Base-by-base conservation (phyloP, 2,797 vertebrate genomes). In the Alcedo atthis region DNA sequence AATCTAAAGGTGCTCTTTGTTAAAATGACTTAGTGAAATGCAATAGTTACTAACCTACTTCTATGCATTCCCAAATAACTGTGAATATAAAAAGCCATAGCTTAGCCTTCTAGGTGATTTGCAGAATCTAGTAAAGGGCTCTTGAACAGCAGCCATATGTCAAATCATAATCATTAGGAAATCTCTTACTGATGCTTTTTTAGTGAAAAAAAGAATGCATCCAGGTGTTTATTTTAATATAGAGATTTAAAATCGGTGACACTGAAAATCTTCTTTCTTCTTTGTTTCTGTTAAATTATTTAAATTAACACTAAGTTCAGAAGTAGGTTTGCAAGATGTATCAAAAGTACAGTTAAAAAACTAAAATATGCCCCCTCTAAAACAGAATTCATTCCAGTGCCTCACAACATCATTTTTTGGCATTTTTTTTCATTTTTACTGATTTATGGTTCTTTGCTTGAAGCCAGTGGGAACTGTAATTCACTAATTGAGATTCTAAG, bases 401-500 rank as follows among this genome's bases (percentile, higher is more conserved):
- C 79, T 86, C 54, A 71, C 28, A 62, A 25, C 14, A 49, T n/a
- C 0, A 22, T 67, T 66, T 63, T 42, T 71, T 40, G 37, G 37
- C 37, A 12, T 40, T 80, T 62, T 24, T 17, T 10, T 11, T 6
- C 22, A 33, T 45, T 71, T 92, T 81, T 14, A n/a, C 9, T 82
- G 76, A 59, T 69, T 73, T 51, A 63, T 57, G 54, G 26, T 75
- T 58, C 32, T 83, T 63, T 84, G 55, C 85, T 88, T 81, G 66
- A 83, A 94, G 69, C 63, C 79, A 93, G 11, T 0, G 0, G 24
- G 40, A 94, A 43, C 40, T 9, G 8, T 79, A 89, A 94, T 92
- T 85, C 69, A 32, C 54, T 92, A 85, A 87, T 94, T 87, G 89
- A 66, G 32, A 73, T 67, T 92, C 59, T 81, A 67, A 87, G 35